Percentiles rank a stretch among this genome's conserved stretches.
Evolutionary conservation across 2,888 invertebrate species (phyloP).

Genomic region (Himalopsyche tibetana): DNA sequence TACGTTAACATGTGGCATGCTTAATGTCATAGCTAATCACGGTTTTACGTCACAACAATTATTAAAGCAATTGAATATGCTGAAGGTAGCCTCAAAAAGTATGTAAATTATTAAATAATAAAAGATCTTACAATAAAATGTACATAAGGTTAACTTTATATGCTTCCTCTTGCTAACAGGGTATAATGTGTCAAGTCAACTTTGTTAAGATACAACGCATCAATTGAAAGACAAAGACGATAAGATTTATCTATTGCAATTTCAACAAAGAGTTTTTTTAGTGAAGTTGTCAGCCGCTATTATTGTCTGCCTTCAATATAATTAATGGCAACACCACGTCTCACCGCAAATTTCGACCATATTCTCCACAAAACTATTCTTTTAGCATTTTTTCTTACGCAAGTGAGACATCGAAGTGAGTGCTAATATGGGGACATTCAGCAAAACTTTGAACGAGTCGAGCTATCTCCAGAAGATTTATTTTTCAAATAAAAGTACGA

Average conservation of each 20-base stretch:
- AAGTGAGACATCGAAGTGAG: not conserved
- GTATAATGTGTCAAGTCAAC: no score
- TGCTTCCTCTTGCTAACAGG: no score
- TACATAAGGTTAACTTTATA: no score
- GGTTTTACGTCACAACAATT: no score
- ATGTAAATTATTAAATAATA: no score
- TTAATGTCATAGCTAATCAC: no score
- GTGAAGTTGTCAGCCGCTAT: not conserved
- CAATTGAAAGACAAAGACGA: not conserved
- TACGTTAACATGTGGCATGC: no score
- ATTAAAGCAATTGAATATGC: no score
- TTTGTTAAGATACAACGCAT: not conserved
- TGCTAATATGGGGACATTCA: not conserved
- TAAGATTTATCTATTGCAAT: slow-evolving; percentile 1
- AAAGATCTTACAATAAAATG: no score
- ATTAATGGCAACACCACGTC: slow-evolving; percentile 62
- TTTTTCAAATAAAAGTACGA: no score
- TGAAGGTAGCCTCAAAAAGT: no score
- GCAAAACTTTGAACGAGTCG: not conserved
- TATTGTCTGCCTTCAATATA: slow-evolving; percentile 53
- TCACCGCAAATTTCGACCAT: slow-evolving; percentile 62
- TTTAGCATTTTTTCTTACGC: slow-evolving; percentile 6
- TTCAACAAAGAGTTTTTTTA: not conserved
- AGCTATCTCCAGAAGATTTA: not conserved
- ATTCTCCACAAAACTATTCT: slow-evolving; percentile 56